Evolutionary conservation across 2,797 vertebrate species (phyloP).

Genomic region (Anableps anableps): DNA sequence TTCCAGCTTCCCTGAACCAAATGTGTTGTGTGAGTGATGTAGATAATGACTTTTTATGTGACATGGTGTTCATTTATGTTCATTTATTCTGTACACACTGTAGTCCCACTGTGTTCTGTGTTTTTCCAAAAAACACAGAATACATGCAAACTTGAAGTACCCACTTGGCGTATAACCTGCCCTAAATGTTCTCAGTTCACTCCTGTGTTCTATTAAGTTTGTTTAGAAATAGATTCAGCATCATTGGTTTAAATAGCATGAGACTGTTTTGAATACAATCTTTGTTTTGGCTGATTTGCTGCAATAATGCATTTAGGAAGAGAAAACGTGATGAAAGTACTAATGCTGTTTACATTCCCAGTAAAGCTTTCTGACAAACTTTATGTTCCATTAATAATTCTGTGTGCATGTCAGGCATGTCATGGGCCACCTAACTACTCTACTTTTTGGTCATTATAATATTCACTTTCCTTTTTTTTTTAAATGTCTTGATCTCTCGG

Average conservation of each 20-base stretch:
- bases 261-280: neutral
- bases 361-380: neutral
- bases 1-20: neutral
- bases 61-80: neutral
- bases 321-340: neutral
- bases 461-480: no score
- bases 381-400: neutral
- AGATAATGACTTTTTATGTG: slow-evolving; percentile 1
- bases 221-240: neutral
- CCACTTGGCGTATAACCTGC: neutral
- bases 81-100: neutral
- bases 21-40: neutral
- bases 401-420: neutral
- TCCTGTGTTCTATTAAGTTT: neutral
- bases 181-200: neutral
- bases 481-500: neutral
- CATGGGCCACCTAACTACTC: neutral
- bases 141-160: neutral
- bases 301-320: neutral
- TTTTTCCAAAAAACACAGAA: neutral
- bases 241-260: neutral
- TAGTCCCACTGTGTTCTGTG: neutral
- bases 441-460: neutral
- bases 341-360: neutral
- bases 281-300: neutral